Conservation (phyloP, 1,140 invertebrate species). For the Maconellicoccus hirsutus region DNA sequence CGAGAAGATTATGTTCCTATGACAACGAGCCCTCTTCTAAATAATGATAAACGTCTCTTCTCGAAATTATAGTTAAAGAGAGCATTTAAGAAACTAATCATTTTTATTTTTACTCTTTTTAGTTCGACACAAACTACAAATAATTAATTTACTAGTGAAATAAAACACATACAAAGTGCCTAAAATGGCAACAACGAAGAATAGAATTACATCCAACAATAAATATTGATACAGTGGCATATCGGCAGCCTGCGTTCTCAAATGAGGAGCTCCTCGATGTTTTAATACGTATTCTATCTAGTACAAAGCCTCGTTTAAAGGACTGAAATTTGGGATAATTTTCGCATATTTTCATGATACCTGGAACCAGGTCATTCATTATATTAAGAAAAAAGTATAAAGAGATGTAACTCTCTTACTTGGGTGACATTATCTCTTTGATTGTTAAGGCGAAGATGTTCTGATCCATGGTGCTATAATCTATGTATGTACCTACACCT, state of each 20-base stretch:
- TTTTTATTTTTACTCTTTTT: no score
- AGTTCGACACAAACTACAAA: no score
- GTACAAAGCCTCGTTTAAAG: conserved; percentile 42
- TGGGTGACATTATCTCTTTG: neutral
- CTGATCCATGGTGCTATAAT: neutral
- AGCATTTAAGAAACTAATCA: no score
- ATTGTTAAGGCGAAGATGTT: neutral
- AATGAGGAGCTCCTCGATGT: conserved; percentile 33
- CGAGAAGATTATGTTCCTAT: no score
- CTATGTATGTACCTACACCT: conserved; percentile 30
- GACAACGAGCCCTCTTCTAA: no score
- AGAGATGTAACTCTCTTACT: no score
- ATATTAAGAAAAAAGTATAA: neutral
- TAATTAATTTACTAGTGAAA: no score
- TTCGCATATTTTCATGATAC: conserved; percentile 18
- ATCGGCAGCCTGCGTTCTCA: conserved; percentile 28
- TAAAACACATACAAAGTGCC: no score
- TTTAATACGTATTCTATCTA: conserved; percentile 45
- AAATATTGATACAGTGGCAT: conserved; percentile 30
- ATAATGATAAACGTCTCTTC: no score
- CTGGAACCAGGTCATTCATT: neutral
- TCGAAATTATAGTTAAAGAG: no score
- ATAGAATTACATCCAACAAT: conserved; percentile 28
- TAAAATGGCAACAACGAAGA: no score
- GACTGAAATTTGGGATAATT: conserved; percentile 25